Percentiles rank a stretch among this genome's conserved stretches.
Conservation (phyloP, 2,113 vertebrate species). For the Macheiramphus alcinus region DNA sequence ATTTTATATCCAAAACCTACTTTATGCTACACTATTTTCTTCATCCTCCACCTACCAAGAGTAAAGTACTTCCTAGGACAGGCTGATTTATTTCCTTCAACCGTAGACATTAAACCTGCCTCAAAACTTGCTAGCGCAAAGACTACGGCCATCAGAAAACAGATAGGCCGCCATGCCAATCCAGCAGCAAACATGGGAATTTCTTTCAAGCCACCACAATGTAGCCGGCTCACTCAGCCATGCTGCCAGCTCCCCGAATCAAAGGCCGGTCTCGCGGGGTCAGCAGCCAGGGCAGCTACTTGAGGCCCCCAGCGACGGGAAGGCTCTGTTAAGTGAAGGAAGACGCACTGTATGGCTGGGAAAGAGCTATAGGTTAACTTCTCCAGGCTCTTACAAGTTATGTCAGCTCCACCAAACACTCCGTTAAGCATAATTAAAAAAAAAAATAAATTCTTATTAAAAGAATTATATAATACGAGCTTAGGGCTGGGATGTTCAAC, state of each 20-base stretch:
- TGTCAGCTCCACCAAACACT: background rate
- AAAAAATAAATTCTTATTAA: background rate
- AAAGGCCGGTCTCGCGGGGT: background rate
- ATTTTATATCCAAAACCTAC: background rate
- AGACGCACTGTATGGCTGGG: background rate
- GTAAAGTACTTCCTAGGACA: background rate
- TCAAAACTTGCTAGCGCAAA: background rate
- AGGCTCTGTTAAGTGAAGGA: background rate
- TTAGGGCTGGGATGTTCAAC: fast-evolving
- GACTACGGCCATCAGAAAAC: background rate
- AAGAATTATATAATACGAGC: fast-evolving
- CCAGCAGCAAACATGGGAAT: background rate
- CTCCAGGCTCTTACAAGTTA: background rate
- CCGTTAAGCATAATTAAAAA: fast-evolving
- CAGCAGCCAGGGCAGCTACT: background rate
- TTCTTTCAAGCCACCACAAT: background rate
- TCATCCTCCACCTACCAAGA: background rate
- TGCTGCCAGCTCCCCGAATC: background rate
- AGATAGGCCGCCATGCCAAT: background rate
- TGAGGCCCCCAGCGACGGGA: background rate
- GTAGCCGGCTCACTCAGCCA: background rate
- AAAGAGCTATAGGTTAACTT: background rate
- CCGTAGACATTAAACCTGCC: background rate
- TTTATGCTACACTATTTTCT: too few relatives aligned
- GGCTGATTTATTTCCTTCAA: background rate